Evolutionary conservation across 2,797 vertebrate species (phyloP).

Genomic region (Acipenser oxyrinchus): DNA sequence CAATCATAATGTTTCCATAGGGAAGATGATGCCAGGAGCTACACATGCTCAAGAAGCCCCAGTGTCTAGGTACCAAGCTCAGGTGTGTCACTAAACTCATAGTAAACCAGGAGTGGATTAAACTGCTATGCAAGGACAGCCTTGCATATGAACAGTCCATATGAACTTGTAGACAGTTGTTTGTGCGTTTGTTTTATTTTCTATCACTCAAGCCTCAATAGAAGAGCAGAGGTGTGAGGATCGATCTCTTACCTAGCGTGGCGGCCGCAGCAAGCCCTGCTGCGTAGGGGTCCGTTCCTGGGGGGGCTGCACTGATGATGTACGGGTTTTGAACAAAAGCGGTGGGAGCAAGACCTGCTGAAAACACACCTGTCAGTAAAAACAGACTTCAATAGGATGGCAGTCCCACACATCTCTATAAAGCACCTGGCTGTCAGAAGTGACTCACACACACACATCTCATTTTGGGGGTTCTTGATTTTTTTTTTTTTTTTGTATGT

Average conservation of each 20-base stretch:
- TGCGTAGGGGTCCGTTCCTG: slow-evolving; percentile 90
- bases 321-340: slow-evolving; percentile 96
- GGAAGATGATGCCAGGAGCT: too few species aligned
- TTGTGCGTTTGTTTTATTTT: too few species aligned
- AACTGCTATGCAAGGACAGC: too few species aligned
- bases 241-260: slow-evolving; percentile 75
- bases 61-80: too few species aligned
- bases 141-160: too few species aligned
- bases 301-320: slow-evolving; percentile 96
- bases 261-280: slow-evolving; percentile 97
- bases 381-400: slow-evolving; percentile 43
- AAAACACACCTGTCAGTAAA: slow-evolving; percentile 73
- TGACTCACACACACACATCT: neutral
- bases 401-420: slow-evolving; percentile 17
- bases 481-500: neutral
- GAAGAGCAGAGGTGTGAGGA: neutral
- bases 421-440: neutral
- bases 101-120: too few species aligned
- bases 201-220: neutral
- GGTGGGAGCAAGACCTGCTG: slow-evolving; percentile 91
- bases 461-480: neutral
- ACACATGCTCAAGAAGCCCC: too few species aligned
- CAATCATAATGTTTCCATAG: too few species aligned
- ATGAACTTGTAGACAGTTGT: too few species aligned
- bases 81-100: too few species aligned